Percentiles rank a stretch among this genome's conserved stretches.
Conservation (phyloP, 2,797 vertebrate species). For the Phylloscopus collybita region DNA sequence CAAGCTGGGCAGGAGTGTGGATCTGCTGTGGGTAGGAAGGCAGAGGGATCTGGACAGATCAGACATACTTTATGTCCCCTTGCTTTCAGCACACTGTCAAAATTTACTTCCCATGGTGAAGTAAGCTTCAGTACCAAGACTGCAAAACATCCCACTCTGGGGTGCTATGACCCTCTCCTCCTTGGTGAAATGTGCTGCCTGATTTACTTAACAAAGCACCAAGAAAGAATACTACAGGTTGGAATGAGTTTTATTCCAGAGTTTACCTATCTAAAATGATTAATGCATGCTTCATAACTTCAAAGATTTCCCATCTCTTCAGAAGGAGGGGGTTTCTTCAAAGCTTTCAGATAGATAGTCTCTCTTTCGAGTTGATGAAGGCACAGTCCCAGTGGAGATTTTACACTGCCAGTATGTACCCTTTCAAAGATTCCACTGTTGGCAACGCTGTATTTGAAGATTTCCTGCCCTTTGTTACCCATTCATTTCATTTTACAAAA, state of each 20-base stretch:
- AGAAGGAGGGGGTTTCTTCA: constrained; percentile 64
- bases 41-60: neutral
- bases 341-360: constrained; percentile 57
- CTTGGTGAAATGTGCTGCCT: neutral
- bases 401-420: constrained; percentile 19
- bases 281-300: constrained; percentile 68
- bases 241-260: constrained; percentile 20
- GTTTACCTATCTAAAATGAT: constrained; percentile 70
- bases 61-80: neutral
- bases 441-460: constrained; percentile 62
- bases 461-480: constrained; percentile 62
- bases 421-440: constrained; percentile 72
- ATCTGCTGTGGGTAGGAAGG: neutral
- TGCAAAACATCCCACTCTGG: neutral
- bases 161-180: neutral
- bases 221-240: constrained; percentile 3
- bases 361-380: constrained; percentile 66
- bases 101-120: neutral
- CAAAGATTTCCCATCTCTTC: constrained; percentile 64
- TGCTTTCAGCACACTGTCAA: neutral
- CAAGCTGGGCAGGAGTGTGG: neutral
- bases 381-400: constrained; percentile 58
- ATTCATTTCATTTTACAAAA: constrained; percentile 22
- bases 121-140: neutral
- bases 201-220: constrained; percentile 3